Conservation (phyloP, 2,113 vertebrate genomes). For the Leptodactylus fuscus region DNA sequence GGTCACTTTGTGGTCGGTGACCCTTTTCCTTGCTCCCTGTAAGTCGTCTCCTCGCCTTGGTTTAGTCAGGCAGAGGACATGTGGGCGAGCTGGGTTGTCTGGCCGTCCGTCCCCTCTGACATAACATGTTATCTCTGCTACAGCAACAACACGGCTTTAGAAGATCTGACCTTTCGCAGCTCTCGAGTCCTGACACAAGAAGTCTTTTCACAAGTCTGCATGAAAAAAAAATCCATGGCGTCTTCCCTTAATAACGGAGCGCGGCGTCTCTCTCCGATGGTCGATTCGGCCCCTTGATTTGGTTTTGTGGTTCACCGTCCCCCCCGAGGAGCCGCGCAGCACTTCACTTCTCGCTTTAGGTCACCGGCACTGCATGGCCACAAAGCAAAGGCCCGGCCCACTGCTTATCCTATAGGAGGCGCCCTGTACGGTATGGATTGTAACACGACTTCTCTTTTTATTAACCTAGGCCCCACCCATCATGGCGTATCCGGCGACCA, state of each 20-base stretch:
- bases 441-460: slow-evolving; percentile 41
- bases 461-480: slow-evolving; percentile 86
- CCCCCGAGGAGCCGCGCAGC: neutral
- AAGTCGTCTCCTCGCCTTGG: no score
- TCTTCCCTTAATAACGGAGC: neutral
- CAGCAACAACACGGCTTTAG: neutral
- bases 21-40: no score
- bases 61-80: no score
- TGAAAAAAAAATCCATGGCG: no score
- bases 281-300: neutral
- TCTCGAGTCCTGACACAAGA: neutral
- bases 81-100: no score
- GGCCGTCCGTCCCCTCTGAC: no score
- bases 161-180: neutral
- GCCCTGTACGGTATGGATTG: no score
- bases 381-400: neutral
- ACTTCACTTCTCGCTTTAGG: slow-evolving; percentile 21
- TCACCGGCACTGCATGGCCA: slow-evolving; percentile 20
- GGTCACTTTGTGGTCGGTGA: no score
- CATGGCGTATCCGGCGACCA: slow-evolving; percentile 94
- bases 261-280: neutral
- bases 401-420: no score
- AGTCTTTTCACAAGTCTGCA: neutral
- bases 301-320: neutral
- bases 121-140: slow-evolving; percentile 24